These are phyloP conservation scores for Micropoecilia bifurca DNA, from an alignment of 2,797 vertebrate genomes.

Conservation along the genomic window DNA sequence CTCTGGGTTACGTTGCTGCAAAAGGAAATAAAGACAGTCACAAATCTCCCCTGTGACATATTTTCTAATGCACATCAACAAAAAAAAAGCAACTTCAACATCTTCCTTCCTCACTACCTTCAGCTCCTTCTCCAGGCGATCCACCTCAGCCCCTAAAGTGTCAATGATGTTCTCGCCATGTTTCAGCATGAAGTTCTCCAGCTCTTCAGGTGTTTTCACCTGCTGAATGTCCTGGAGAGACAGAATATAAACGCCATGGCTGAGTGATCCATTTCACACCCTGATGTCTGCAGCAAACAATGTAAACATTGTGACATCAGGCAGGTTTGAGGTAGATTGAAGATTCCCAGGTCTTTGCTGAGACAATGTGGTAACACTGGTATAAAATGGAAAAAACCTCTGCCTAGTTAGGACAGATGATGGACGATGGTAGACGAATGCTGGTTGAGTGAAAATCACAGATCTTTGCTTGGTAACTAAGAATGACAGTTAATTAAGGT, in stretches of 20 bases:
- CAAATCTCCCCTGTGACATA: background rate
- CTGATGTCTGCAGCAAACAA: background rate
- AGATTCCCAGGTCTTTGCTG: background rate
- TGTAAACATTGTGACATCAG: background rate
- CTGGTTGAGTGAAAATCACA: background rate
- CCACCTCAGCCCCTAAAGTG: conserved; percentile 95
- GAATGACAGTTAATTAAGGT: background rate
- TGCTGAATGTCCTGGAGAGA: conserved; percentile 91
- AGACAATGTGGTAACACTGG: too few species aligned
- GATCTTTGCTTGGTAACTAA: background rate
- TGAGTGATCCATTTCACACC: background rate
- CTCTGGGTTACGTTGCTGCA: conserved; percentile 95
- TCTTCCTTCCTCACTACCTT: conserved; percentile 81
- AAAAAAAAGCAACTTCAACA: background rate
- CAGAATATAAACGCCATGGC: background rate
- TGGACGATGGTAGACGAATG: too few species aligned
- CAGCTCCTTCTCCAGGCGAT: conserved; percentile 95
- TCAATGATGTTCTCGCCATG: conserved; percentile 99
- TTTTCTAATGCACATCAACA: background rate
- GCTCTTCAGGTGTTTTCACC: conserved; percentile 94
- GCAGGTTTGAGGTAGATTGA: background rate
- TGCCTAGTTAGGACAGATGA: background rate
- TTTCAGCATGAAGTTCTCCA: conserved; percentile 97
- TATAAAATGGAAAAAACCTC: background rate
- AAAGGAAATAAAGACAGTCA: conserved; percentile 26